Base-by-base conservation (phyloP, 2,797 vertebrate species). In the Bradypus variegatus region DNA sequence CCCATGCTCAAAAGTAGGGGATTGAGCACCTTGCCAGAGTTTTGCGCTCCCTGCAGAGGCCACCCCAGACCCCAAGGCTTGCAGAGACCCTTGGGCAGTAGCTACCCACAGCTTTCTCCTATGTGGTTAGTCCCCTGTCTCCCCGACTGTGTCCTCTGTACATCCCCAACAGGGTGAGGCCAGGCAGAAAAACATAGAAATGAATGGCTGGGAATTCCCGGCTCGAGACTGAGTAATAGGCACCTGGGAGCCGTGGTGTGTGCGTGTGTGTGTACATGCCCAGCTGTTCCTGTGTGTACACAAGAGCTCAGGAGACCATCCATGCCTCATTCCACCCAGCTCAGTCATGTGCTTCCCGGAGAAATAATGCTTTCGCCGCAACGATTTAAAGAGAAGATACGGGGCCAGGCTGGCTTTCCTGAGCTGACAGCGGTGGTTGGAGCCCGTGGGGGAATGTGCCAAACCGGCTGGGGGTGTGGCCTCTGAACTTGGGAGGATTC, bases 151-250 rank as follows among this genome's bases (percentile, higher is more conserved):
- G 55, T 41, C 36, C 70, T 62, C 62, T 73, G 92, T 81, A 60
- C 95, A 92, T 94, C 95, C 94, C 69, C 69, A n/a, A 36, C 73
- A 81, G 91, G 88, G 91, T 41, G 80, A 91, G 94, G 80, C 72
- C 77, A 79, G 76, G 33, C 67, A 80, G 79, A 90, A 79, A 82
- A 93, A 85, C 62, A 91, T 82, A 93, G 82, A 93, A 65, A 86
- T 84, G 60, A 95, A 89, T 89, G 80, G 48, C 80, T 4, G 91
- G 96, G 95, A 94, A 92, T 93, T 96, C 84, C 95, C 94, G 91
- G 79, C 16, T 3, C 70, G 36, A 70, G n/a, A 16, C 33, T 69
- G 55, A 85, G 48, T 73, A 82, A 82, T 6, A 64, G 25, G 27
- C 0, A 0, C 18, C 81, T 13, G 50, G 19, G n/a, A 23, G 62